Conservation (phyloP, 2,888 invertebrate species). For the Drosophila conformis region DNA sequence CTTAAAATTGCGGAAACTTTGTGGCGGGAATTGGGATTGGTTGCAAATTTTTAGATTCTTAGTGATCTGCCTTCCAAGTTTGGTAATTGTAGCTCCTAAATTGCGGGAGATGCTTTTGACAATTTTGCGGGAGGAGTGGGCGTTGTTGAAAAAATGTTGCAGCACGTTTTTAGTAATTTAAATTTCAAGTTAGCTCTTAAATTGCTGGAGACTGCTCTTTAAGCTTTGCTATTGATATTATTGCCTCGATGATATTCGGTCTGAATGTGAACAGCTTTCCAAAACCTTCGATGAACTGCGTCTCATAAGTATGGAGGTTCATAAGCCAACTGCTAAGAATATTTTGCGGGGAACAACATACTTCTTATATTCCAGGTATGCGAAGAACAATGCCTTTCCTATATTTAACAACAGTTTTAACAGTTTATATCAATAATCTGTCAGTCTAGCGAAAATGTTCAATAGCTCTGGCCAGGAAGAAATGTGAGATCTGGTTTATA, state of each 20-base stretch:
- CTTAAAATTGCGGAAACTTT: too few species aligned
- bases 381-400: fast-evolving
- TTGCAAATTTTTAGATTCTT: too few species aligned
- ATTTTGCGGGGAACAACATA: conserved; percentile 67
- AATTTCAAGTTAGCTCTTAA: too few species aligned
- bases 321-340: conserved; percentile 49
- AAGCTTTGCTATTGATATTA: conserved; percentile 85
- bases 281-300: conserved; percentile 82
- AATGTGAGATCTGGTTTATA: conserved; percentile 84
- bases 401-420: not conserved
- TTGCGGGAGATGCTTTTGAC: too few species aligned
- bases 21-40: too few species aligned
- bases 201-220: not conserved
- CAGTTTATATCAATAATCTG: not conserved
- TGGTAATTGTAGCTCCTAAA: too few species aligned
- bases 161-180: too few species aligned
- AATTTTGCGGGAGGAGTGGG: too few species aligned
- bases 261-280: conserved; percentile 84
- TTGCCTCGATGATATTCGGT: conserved; percentile 85
- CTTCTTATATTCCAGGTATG: conserved; percentile 70
- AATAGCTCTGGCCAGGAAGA: conserved; percentile 72
- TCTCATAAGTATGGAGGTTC: conserved; percentile 58
- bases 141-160: too few species aligned
- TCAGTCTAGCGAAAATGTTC: conserved; percentile 78
- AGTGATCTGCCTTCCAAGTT: too few species aligned